Evolutionary conservation across 2,888 invertebrate genomes (phyloP), one percentile per base, ranked within the genome.

Genomic region (Apocheima hispidaria): DNA sequence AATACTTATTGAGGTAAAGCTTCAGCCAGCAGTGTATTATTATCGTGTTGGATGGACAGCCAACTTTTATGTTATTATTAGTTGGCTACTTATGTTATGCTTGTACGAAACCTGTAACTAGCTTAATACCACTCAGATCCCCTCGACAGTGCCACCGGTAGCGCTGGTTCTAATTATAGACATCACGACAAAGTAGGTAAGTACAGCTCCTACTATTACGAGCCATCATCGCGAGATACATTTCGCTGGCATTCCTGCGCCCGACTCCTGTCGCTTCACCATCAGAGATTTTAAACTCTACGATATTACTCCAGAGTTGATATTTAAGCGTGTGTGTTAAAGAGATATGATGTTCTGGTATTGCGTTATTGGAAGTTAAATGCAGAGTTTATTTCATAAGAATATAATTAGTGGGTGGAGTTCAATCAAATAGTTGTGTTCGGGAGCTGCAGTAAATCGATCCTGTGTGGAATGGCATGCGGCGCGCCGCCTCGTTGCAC

Each of bases 401-500:
- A 89, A 86, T 87, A 88, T 93, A 92, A 93, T 93, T 89, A 92
- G 92, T 92, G 92, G 92, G 93, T 81, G 92, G 90, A 84, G 90
- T 88, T 81, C 88, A 84, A 89, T 88, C 88, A 87, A 86, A 85
- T 79, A 84, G 88, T 84, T 75, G 79, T 70, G 81, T 82, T 82
- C 78, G 77, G 79, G 62, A 58, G 72, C 76, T 75, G 69, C 72
- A 78, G 81, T 82, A 78, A 85, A 85, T 84, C 77, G 81, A 76
- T 71, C 73, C 75, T 67, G 56, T 62, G 49, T 12, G 57, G 10
- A 52, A 62, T 30, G 23, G 23, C 23, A 5, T 5, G 23, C 23
- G 23, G 4, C 4, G 23, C 23, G 23, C 4, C 23, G 23, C n/a
- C 56, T 44, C 53, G 46, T 59, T 41, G 61, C 61, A 12, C 64